These are phyloP conservation scores for Raphicerus campestris DNA, from an alignment of 2,113 vertebrate species.

Conservation along the genomic window DNA sequence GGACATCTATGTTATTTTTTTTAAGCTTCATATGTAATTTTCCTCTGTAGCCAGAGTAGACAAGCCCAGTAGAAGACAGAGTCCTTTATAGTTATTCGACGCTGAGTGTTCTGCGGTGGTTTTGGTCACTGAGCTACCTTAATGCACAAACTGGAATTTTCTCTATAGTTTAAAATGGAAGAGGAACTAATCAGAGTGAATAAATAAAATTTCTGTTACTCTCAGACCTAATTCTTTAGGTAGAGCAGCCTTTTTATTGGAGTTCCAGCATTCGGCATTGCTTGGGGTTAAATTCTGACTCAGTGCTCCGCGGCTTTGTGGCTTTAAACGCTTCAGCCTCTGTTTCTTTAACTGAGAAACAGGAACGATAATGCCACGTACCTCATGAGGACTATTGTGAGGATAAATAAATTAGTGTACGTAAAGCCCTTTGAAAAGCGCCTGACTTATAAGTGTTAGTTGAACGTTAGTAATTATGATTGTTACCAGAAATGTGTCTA, in stretches of 20 bases:
- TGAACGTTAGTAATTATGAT: neutral
- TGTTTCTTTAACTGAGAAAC: neutral
- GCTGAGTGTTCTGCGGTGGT: neutral
- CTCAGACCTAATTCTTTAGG: neutral
- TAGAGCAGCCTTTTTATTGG: neutral
- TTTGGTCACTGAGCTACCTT: neutral
- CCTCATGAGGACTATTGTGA: neutral
- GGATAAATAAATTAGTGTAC: neutral
- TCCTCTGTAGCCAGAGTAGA: neutral
- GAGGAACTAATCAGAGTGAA: neutral
- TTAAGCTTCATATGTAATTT: neutral
- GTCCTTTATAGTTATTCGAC: neutral
- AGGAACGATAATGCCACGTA: neutral
- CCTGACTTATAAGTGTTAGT: neutral
- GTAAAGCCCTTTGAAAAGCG: neutral
- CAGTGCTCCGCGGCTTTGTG: neutral
- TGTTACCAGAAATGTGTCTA: neutral
- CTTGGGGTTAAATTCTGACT: neutral
- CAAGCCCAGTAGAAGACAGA: neutral
- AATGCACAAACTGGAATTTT: neutral
- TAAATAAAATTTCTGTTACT: neutral
- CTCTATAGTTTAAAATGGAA: slow-evolving; percentile 27
- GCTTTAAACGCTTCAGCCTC: neutral
- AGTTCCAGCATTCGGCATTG: neutral
- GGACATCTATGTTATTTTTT: neutral